phyloP scores from a whole-genome alignment of 2,113 vertebrate genomes.

The Poecilia latipinna region DNA sequence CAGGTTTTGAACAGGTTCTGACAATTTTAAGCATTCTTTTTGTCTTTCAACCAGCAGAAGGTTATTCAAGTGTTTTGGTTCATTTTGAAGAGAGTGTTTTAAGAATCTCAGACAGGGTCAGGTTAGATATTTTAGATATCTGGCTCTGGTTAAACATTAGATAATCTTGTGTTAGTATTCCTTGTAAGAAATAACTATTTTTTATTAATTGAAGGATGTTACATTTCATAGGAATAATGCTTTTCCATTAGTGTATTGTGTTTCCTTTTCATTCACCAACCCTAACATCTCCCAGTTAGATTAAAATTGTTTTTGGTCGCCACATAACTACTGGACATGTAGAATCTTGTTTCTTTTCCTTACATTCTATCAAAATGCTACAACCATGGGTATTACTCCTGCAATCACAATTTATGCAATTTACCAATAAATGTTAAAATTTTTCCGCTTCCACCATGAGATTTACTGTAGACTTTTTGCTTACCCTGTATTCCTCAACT shows the following conservation, averaged over 20 bases:
- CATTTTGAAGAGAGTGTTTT: conserved; percentile 19
- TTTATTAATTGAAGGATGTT: not conserved
- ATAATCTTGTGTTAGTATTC: not conserved
- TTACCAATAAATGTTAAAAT: not conserved
- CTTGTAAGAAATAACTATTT: not conserved
- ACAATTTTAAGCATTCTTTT: conserved; percentile 25
- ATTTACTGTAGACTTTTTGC: not conserved
- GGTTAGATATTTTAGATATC: conserved; percentile 8
- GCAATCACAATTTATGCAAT: too few relatives aligned
- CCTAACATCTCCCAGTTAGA: too few relatives aligned
- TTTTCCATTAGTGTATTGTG: too few relatives aligned
- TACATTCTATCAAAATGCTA: too few relatives aligned
- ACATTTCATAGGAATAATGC: not conserved
- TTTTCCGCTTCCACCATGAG: not conserved
- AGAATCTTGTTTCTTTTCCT: too few relatives aligned
- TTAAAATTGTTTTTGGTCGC: too few relatives aligned
- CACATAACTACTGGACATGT: too few relatives aligned
- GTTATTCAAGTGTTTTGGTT: conserved; percentile 38
- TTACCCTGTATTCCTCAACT: not conserved
- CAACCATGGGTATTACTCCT: too few relatives aligned
- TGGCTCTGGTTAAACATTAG: conserved; percentile 17
- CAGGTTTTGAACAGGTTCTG: conserved; percentile 20
- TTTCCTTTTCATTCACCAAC: too few relatives aligned
- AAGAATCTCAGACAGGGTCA: conserved; percentile 2
- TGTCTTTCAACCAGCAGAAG: not conserved